Base-by-base conservation (phyloP, 2,888 invertebrate genomes). In the Eupithecia exiguata region DNA sequence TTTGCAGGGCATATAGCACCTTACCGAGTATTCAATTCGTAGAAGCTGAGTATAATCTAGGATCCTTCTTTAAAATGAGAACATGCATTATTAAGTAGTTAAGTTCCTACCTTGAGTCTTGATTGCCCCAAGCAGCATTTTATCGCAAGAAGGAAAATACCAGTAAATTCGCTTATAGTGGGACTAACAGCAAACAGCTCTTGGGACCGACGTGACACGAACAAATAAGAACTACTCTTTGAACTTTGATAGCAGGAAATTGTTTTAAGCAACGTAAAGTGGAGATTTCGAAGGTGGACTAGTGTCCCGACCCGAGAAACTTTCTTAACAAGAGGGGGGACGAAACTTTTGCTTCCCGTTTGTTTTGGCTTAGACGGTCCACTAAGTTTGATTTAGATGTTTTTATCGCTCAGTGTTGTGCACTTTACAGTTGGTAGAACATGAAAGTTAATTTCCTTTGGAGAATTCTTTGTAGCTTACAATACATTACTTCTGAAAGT, bases 161-260 rank as follows among this genome's bases (percentile, higher is more conserved):
- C 72, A 84, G 87, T 86, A 88, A 90, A 91, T 88, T 91, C 89
- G 87, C 87, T 90, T 90, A 90, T 87, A 89, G 88, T 86, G 85
- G 87, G 86, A 87, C 88, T 90, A 88, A 87, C 79, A 79, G 88
- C 88, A 88, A 88, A 90, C 89, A 90, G 86, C 91, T 88, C 90
- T 62, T 74, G 90, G 87, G 91, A 88, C 86, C 81, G 82, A 90
- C 90, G 90, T 90, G 90, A 88, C 84, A 83, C 82, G 89, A 89
- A 90, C 88, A 89, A 89, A 89, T 89, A 90, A 89, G 89, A 90
- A 90, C 89, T 88, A 86, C 86, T 83, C 80, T 84, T 84, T 86
- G 87, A 89, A 89, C 88, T 91, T 89, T 90, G 89, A 90, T 89
- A 87, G 88, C 83, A 84, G 88, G 87, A 89, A 91, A 91, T 91